phyloP scores from a whole-genome alignment of 2,888 invertebrate genomes.

The Drosophila limbata region DNA sequence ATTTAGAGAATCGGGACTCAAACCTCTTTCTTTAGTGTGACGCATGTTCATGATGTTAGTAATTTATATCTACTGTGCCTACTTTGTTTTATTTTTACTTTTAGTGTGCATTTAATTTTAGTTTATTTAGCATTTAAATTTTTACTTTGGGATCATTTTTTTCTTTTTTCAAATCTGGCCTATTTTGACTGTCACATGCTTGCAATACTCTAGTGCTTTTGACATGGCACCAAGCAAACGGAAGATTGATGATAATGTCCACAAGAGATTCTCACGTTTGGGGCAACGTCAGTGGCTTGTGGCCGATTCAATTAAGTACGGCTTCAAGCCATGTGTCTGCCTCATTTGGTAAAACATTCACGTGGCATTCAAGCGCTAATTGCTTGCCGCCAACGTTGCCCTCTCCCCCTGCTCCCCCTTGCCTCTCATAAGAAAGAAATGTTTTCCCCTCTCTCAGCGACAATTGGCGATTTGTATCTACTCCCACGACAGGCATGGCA shows the following conservation, averaged over 20 bases:
- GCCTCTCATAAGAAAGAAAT: neutral
- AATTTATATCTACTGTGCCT: no score
- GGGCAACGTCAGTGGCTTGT: conserved; percentile 35
- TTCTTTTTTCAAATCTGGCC: no score
- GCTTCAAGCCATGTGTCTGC: conserved; percentile 39
- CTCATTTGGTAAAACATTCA: conserved; percentile 60
- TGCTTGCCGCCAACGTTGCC: conserved; percentile 45
- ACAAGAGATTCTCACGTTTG: conserved; percentile 64
- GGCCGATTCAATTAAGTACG: conserved; percentile 74
- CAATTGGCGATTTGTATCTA: conserved; percentile 55
- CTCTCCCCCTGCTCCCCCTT: neutral
- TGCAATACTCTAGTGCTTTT: conserved; percentile 6
- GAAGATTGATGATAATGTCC: conserved; percentile 64
- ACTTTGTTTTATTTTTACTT: no score
- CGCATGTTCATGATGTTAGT: no score
- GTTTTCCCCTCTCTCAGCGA: conserved; percentile 8
- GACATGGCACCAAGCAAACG: conserved; percentile 32
- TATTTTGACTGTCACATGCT: no score
- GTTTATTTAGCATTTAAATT: no score
- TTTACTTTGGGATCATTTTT: no score
- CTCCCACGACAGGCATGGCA: conserved; percentile 67
- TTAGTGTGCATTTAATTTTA: no score
- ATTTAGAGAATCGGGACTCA: no score
- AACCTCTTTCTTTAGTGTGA: no score
- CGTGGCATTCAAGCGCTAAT: conserved; percentile 70